phyloP scores from a whole-genome alignment of 2,797 vertebrate species.

The Sebastes jordani region DNA sequence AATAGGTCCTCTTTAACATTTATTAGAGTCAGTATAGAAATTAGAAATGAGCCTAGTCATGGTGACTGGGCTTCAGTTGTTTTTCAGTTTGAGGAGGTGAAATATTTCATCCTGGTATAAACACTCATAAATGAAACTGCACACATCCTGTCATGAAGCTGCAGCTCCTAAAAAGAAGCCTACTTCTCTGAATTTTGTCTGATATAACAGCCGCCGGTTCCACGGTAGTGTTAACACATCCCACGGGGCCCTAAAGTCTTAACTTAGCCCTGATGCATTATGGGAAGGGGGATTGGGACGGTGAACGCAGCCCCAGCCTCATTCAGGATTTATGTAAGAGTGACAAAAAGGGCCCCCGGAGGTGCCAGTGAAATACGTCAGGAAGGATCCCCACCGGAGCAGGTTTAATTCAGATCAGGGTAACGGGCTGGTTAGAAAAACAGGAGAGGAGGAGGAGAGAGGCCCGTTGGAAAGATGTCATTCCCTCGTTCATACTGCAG shows the following conservation, averaged over 20 bases:
- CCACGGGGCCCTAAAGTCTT: conserved; percentile 24
- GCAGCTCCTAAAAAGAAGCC: conserved; percentile 49
- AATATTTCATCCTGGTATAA: not conserved
- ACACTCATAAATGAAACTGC: not conserved
- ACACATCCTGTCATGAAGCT: not conserved
- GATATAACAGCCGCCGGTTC: conserved; percentile 54
- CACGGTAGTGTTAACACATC: conserved; percentile 35
- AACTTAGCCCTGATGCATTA: conserved; percentile 60
- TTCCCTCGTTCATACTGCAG: not conserved
- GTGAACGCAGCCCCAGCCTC: conserved; percentile 58
- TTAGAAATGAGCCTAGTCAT: not conserved
- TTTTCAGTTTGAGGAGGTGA: not conserved
- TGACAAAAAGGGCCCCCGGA: conserved; percentile 16
- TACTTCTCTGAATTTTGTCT: conserved; percentile 43
- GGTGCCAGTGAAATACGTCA: conserved; percentile 32
- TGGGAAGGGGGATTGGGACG: conserved; percentile 46
- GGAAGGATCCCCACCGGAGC: conserved; percentile 50
- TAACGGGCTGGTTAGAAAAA: not conserved
- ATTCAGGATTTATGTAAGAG: conserved; percentile 73
- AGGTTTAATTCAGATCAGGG: conserved; percentile 55
- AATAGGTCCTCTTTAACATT: not conserved
- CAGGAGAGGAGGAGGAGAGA: not conserved
- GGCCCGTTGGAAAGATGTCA: not conserved
- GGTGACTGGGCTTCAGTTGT: conserved; percentile 2
- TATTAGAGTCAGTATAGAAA: not conserved